Conservation (phyloP, 2,113 vertebrate genomes). For the Gobius niger region DNA sequence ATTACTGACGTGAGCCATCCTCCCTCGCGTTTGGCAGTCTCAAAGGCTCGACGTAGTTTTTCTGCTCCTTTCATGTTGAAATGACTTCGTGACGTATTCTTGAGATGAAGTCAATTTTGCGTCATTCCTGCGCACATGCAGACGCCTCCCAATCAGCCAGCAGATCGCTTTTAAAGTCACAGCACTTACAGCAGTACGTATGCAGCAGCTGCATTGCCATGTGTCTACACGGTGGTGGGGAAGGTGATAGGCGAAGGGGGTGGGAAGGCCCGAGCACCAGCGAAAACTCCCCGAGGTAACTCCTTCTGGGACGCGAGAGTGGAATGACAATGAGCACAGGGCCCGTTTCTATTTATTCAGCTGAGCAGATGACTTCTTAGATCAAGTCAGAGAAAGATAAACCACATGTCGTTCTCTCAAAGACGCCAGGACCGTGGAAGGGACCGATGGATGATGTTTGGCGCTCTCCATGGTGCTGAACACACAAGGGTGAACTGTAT, state of each 20-base stretch:
- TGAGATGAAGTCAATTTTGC: conserved; percentile 77
- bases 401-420: background rate
- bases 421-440: background rate
- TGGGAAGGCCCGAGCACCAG: conserved; percentile 44
- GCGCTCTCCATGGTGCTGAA: conserved; percentile 67
- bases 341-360: conserved; percentile 11
- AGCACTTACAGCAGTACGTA: conserved; percentile 43
- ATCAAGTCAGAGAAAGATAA: background rate
- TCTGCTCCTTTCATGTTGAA: conserved; percentile 38
- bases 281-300: conserved; percentile 62
- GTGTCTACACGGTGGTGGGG: conserved; percentile 39
- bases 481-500: conserved; percentile 5
- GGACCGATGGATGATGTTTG: background rate
- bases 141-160: conserved; percentile 67
- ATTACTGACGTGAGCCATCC: conserved; percentile 28
- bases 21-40: conserved; percentile 5
- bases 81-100: conserved; percentile 77
- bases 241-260: conserved; percentile 22
- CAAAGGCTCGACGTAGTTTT: conserved; percentile 17
- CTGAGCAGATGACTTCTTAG: background rate
- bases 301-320: conserved; percentile 40
- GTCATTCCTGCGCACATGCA: conserved; percentile 82
- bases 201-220: conserved; percentile 68
- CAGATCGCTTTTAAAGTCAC: conserved; percentile 72
- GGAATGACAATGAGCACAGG: conserved; percentile 50